Base-by-base conservation (phyloP, 2,113 vertebrate genomes). In the Aepyceros melampus region DNA sequence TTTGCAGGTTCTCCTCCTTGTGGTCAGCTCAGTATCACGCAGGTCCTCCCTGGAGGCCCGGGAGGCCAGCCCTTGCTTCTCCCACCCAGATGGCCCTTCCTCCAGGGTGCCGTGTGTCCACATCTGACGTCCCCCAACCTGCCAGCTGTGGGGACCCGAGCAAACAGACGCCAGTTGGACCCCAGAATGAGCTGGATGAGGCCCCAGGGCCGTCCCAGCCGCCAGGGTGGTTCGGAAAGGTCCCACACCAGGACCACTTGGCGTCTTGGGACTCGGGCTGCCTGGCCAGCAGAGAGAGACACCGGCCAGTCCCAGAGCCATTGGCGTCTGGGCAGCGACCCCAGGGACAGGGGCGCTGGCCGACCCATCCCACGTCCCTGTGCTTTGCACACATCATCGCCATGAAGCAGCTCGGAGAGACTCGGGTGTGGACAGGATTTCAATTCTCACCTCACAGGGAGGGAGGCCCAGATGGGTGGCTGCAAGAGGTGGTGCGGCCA, bases 381-480 rank as follows among this genome's bases (percentile, higher is more conserved):
- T 1, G 1, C 51, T 47, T 47, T 2, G 16, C 16, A 3, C 3
- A 0, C 1, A 0, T 31, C 64, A 2, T 3, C 0, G 1, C 36
- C 11, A 1, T 36, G 3, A 36, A 3, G n/a, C n/a, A 8, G 5
- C 14, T 7, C 0, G 23, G 71, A 19, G 31, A 47, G 27, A 9
- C 27, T 2, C 17, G 45, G 21, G 16, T 21, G 27, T 17, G n/a
- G 55, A 62, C 43, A 47, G 23, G 67, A 81, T 47, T 10, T 67
- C 67, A 17, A 0, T 14, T 8, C 71, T 84, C 51, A 19, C 17
- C 31, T 58, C 31, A 0, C 25, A 2, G 85, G 53, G 19, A 43
- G 89, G 0, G 47, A 88, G 76, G 89, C 58, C 3, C 71, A 7
- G 81, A 23, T 1, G 53, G 76, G 78, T 29, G 56, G 74, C 40